phyloP scores from a whole-genome alignment of 2,888 invertebrate genomes.

The Netelia fuscicornis region DNA sequence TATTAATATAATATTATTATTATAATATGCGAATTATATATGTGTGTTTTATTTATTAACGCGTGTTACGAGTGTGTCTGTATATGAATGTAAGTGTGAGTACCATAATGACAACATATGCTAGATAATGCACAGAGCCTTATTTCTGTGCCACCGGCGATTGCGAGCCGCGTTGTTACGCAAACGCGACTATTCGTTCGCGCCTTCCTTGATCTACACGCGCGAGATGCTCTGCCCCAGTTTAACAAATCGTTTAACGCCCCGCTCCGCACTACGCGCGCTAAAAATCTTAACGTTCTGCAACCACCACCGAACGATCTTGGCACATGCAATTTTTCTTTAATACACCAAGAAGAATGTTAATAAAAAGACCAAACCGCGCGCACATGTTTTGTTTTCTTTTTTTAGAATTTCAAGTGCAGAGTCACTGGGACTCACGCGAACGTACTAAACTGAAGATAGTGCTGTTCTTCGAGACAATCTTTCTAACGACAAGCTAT shows the following conservation, averaged over 20 bases:
- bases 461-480: too few species aligned
- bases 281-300: background rate
- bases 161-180: conserved; percentile 47
- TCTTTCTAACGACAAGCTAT: too few species aligned
- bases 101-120: conserved; percentile 42
- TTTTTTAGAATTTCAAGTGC: too few species aligned
- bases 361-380: background rate
- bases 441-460: too few species aligned
- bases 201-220: conserved; percentile 49
- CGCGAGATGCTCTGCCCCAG: conserved; percentile 56
- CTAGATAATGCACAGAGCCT: conserved; percentile 19
- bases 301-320: background rate
- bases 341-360: background rate
- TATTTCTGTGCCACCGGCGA: conserved; percentile 30
- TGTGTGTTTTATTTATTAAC: background rate
- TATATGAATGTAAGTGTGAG: background rate
- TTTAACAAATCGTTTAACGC: conserved; percentile 59
- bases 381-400: too few species aligned
- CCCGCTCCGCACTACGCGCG: conserved; percentile 7
- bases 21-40: background rate
- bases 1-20: too few species aligned
- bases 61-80: background rate
- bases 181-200: conserved; percentile 61
- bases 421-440: too few species aligned
- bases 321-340: background rate